Conservation (phyloP, 2,797 vertebrate species). For the Phrynocephalus forsythii region DNA sequence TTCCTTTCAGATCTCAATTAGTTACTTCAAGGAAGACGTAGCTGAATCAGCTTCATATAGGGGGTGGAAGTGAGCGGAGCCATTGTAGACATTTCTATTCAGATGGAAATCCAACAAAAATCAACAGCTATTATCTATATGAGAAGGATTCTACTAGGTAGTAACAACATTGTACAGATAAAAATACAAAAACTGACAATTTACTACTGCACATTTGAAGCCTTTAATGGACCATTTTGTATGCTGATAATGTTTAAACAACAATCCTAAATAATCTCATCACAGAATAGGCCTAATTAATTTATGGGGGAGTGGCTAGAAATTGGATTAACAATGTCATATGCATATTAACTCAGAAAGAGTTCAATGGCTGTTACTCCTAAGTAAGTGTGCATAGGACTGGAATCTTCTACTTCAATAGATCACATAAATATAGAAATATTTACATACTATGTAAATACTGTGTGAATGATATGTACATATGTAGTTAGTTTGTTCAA, state of each 20-base stretch:
- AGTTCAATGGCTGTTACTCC: not conserved
- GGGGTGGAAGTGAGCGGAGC: not conserved
- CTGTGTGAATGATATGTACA: not conserved
- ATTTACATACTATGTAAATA: not conserved
- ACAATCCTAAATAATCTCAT: not conserved
- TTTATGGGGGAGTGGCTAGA: not conserved
- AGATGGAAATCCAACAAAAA: not conserved
- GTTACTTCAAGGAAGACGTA: not conserved
- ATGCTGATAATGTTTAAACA: not conserved
- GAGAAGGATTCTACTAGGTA: not conserved
- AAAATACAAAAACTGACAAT: not conserved
- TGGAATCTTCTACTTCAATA: not conserved
- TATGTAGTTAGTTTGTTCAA: no score
- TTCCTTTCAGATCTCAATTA: not conserved
- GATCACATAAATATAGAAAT: not conserved
- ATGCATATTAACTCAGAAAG: not conserved
- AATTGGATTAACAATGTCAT: not conserved
- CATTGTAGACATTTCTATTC: not conserved
- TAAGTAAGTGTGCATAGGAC: not conserved
- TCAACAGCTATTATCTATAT: not conserved
- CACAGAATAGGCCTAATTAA: not conserved
- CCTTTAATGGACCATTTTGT: not conserved
- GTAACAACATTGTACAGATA: not conserved
- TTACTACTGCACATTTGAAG: not conserved
- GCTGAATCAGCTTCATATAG: slow-evolving; percentile 8